These are phyloP conservation scores for Rousettus madagascariensis DNA, from an alignment of 2,797 vertebrate genomes.

Conservation along the genomic window DNA sequence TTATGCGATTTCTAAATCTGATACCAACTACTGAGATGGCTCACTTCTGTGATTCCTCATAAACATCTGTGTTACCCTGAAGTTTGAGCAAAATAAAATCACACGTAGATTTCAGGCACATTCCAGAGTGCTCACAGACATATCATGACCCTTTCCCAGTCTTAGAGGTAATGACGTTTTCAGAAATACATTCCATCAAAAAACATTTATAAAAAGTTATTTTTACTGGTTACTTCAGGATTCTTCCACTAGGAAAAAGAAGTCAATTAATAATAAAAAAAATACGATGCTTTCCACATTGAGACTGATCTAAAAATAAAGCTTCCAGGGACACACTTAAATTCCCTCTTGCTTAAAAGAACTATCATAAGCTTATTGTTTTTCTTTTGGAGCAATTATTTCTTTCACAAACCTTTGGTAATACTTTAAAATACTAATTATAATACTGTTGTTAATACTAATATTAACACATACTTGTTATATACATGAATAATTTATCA, in stretches of 20 bases:
- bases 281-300: neutral
- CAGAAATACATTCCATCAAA: neutral
- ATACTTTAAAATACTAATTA: neutral
- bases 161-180: neutral
- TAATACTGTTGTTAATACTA: neutral
- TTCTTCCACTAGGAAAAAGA: slow-evolving; percentile 36
- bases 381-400: slow-evolving; percentile 53
- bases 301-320: slow-evolving; percentile 66
- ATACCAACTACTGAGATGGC: neutral
- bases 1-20: neutral
- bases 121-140: neutral
- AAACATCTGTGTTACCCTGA: neutral
- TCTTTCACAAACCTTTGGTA: slow-evolving; percentile 58
- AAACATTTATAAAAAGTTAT: neutral
- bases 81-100: neutral
- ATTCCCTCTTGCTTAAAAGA: slow-evolving; percentile 46
- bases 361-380: slow-evolving; percentile 56
- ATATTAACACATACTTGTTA: neutral
- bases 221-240: neutral
- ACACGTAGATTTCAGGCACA: neutral
- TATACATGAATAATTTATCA: neutral
- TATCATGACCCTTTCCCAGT: neutral
- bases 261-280: neutral
- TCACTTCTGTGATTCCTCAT: neutral
- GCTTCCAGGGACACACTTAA: neutral